Evolutionary conservation across 2,888 invertebrate species (phyloP).

Genomic region (Axea sp.): DNA sequence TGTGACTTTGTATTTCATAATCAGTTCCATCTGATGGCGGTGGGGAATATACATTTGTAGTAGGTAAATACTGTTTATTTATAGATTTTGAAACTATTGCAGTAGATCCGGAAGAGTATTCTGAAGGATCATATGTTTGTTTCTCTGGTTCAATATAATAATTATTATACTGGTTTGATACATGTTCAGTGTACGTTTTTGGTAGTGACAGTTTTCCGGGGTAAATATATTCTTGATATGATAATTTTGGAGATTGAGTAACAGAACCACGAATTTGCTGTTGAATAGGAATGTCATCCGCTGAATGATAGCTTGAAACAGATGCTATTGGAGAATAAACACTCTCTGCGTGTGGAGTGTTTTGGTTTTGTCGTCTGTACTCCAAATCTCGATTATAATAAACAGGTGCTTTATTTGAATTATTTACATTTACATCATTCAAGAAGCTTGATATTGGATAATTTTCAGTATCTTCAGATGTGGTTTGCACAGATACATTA

Average conservation of each 20-base stretch:
- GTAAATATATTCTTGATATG: slow-evolving; percentile 46
- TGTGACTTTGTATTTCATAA: slow-evolving; percentile 3
- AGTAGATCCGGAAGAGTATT: neutral
- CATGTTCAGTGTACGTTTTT: slow-evolving; percentile 18
- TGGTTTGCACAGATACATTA: slow-evolving; percentile 67
- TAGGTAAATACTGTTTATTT: slow-evolving; percentile 3
- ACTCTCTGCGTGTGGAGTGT: slow-evolving; percentile 12
- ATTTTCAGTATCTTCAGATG: slow-evolving; percentile 30
- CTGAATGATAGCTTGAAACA: slow-evolving; percentile 32
- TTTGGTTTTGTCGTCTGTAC: slow-evolving; percentile 22
- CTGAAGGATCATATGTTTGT: slow-evolving; percentile 59
- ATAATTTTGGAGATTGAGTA: slow-evolving; percentile 15
- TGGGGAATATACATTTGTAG: slow-evolving; percentile 1
- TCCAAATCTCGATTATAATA: slow-evolving; percentile 47
- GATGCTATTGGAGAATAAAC: slow-evolving; percentile 40
- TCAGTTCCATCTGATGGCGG: slow-evolving; percentile 7
- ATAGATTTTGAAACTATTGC: neutral
- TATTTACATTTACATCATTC: slow-evolving; percentile 20
- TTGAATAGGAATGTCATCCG: slow-evolving; percentile 28
- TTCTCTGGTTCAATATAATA: slow-evolving; percentile 61
- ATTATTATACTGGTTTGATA: slow-evolving; percentile 38
- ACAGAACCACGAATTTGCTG: slow-evolving; percentile 10
- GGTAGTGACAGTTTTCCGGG: slow-evolving; percentile 49
- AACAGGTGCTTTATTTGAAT: slow-evolving; percentile 23
- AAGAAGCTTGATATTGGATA: slow-evolving; percentile 33